A percentile compares a stretch with the other conserved stretches of the same genome.
Conservation (phyloP, 1,140 invertebrate species). For the fruit fly (Drosophila melanogaster) region DNA sequence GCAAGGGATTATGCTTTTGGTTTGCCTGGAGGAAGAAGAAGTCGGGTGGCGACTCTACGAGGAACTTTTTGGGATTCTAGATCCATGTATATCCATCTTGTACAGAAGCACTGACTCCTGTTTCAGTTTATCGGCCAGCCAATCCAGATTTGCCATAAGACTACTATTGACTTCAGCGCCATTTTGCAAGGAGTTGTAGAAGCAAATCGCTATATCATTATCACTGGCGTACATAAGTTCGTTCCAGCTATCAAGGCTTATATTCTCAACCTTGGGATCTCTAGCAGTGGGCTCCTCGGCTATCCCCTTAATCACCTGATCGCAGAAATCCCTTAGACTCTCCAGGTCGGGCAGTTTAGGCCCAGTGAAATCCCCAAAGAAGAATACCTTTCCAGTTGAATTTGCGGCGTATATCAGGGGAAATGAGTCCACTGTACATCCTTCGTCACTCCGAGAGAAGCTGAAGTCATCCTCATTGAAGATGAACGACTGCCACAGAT, state of each 20-base stretch:
- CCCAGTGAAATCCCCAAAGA: constrained; percentile 32
- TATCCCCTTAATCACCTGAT: constrained; percentile 10
- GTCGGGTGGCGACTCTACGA: constrained; percentile 4
- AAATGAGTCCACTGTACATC: neutral
- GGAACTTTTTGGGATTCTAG: constrained; percentile 37
- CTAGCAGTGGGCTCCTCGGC: neutral
- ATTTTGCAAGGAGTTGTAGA: constrained; percentile 27
- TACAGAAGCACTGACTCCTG: constrained; percentile 36
- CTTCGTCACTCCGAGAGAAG: constrained; percentile 3
- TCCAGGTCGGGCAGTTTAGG: constrained; percentile 1
- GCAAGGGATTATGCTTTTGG: constrained; percentile 18
- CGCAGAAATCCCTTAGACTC: constrained; percentile 36
- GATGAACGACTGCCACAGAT: constrained; percentile 29
- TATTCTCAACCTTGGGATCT: neutral
- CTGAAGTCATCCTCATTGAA: constrained; percentile 20
- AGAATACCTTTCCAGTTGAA: constrained; percentile 26
- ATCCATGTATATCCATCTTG: constrained; percentile 30
- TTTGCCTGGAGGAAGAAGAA: constrained; percentile 21
- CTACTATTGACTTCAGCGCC: neutral
- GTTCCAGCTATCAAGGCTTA: constrained; percentile 32
- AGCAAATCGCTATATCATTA: constrained; percentile 27
- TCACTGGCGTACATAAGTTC: constrained; percentile 29
- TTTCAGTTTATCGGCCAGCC: constrained; percentile 10
- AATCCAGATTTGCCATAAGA: constrained; percentile 4
- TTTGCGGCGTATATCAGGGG: constrained; percentile 52